A percentile compares a stretch with the other conserved stretches of the same genome.
Evolutionary conservation across 1,140 invertebrate genomes (phyloP).

Genomic region (Chironomus tepperi): DNA sequence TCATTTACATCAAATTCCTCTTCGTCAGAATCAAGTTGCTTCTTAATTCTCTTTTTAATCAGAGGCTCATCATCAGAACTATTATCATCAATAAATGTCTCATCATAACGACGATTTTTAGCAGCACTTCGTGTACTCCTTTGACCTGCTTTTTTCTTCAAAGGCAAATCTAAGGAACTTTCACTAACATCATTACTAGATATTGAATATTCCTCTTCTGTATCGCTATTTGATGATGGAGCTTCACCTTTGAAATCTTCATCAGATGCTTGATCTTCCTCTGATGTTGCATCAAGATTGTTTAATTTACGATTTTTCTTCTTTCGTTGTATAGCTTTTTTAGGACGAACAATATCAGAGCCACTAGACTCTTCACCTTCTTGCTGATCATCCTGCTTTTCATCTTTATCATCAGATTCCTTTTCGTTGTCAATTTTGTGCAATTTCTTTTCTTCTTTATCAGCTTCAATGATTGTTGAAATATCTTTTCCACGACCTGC

Average conservation of each 20-base stretch:
- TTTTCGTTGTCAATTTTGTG: constrained; percentile 31
- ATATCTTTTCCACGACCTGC: constrained; percentile 82
- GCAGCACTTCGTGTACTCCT: constrained; percentile 31
- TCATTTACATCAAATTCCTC: constrained; percentile 34
- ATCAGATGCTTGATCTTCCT: constrained; percentile 69
- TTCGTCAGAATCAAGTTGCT: constrained; percentile 28
- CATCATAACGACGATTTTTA: constrained; percentile 35
- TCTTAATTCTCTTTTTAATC: constrained; percentile 24
- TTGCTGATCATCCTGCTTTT: neutral
- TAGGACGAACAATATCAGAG: constrained; percentile 32
- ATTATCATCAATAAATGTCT: constrained; percentile 35
- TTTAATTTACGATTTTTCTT: constrained; percentile 69
- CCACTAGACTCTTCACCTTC: constrained; percentile 21
- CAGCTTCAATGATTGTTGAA: constrained; percentile 74
- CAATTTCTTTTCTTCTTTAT: constrained; percentile 54
- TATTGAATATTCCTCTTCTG: constrained; percentile 25
- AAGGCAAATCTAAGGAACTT: constrained; percentile 3
- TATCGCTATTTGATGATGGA: neutral
- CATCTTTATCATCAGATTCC: neutral
- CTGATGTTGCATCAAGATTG: constrained; percentile 70
- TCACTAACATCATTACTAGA: neutral
- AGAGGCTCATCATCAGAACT: neutral
- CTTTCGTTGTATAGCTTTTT: constrained; percentile 40
- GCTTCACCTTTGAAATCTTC: constrained; percentile 67
- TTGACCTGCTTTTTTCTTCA: constrained; percentile 32